Conservation (phyloP, 2,113 vertebrate species). For the Oncorhynchus kisutch region DNA sequence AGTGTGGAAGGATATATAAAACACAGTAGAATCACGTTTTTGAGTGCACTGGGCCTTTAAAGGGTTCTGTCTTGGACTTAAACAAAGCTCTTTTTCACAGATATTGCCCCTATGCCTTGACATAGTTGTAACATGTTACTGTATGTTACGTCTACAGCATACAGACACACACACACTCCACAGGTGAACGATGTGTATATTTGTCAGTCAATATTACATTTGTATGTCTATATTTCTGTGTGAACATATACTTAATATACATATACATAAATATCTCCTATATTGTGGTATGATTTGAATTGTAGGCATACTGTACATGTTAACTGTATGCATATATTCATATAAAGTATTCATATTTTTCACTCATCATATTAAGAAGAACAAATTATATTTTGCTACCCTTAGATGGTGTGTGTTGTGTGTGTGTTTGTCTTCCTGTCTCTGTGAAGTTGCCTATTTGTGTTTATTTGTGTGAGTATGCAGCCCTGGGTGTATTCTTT, state of each 20-base stretch:
- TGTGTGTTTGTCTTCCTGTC: slow-evolving; percentile 8
- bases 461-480: slow-evolving; percentile 15
- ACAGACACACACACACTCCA: slow-evolving; percentile 28
- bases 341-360: slow-evolving; percentile 38
- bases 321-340: slow-evolving; percentile 46
- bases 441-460: background rate
- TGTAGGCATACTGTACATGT: background rate
- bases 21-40: no score
- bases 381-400: slow-evolving; percentile 16
- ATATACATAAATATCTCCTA: slow-evolving; percentile 30
- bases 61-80: no score
- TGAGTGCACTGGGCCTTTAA: no score
- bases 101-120: no score
- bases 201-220: slow-evolving; percentile 62
- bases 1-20: no score
- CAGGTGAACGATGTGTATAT: slow-evolving; percentile 57
- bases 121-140: no score
- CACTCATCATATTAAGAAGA: slow-evolving; percentile 25
- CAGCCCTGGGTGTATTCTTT: background rate
- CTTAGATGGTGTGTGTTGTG: background rate
- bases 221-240: slow-evolving; percentile 61
- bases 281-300: slow-evolving; percentile 38
- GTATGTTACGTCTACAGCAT: no score
- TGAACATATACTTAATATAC: slow-evolving; percentile 37
- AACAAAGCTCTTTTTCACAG: no score